Base-by-base conservation (phyloP, 2,797 vertebrate genomes). In the Astyanax mexicanus region DNA sequence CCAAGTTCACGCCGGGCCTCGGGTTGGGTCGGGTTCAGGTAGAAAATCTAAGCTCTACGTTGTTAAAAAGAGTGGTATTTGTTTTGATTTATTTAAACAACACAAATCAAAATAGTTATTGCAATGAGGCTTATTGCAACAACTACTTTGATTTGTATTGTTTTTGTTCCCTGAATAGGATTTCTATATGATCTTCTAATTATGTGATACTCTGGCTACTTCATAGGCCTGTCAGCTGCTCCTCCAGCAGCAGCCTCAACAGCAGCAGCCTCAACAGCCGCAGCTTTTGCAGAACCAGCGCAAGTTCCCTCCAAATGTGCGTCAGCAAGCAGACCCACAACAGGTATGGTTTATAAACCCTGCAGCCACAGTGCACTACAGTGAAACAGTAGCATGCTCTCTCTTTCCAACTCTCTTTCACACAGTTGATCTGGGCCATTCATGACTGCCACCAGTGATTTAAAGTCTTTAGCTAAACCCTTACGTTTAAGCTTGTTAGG, bases 241-340 rank as follows among this genome's bases (percentile, higher is more conserved):
- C 58, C 89, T 99, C 44, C 97, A 94, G 84, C 93, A 93, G 85
- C 87, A 96, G 81, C 91, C 32, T n/a, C 95, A 95, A 35, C 94
- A 92, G 32, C 94, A 92, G 4, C 95, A 93, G n/a, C 91, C 29
- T 12, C 95, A 95, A 32, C 94, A 92, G 32, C 95, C 93, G n/a
- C 95, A 98, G 80, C 89, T 99, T 23, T 90, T 99, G 82, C 98
- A 98, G 87, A 99, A 97, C 91, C 97, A 98, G 94, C 97, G 98
- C 84, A 99, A 99, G 91, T 95, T 99, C 85, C 92, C 96, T 25
- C 96, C 96, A 69, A 97, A 95, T 55, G 92, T 98, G 79, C 94
- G 97, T 68, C 97, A 97, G 79, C 98, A 98, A 90, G 89, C 96
- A 55, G 98, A 99, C 79, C 92, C 93, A 74, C 98, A 99, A 81